phyloP scores from a whole-genome alignment of 2,113 vertebrate species.

The Xiphophorus maculatus region DNA sequence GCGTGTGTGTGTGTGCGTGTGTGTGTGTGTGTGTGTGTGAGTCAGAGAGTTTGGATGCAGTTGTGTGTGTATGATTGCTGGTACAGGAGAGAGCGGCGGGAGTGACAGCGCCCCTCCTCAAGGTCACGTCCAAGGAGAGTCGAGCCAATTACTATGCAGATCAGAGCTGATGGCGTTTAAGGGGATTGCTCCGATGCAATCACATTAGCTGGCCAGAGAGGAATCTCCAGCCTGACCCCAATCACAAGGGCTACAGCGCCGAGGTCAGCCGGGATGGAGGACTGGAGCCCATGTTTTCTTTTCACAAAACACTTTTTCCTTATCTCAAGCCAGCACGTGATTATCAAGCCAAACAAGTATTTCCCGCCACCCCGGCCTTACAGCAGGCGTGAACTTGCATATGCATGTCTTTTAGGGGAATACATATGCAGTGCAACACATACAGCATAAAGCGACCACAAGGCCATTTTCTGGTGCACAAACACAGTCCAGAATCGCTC shows the following conservation, averaged over 20 bases:
- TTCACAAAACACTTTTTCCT: slow-evolving; percentile 79
- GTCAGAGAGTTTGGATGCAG: slow-evolving; percentile 28
- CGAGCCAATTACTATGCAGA: slow-evolving; percentile 98
- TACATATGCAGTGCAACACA: slow-evolving; percentile 43
- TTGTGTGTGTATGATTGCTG: slow-evolving; percentile 63
- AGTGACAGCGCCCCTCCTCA: slow-evolving; percentile 89
- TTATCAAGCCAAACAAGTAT: slow-evolving; percentile 79
- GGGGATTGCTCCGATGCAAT: slow-evolving; percentile 98
- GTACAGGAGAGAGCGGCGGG: slow-evolving; percentile 72
- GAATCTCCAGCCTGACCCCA: slow-evolving; percentile 92
- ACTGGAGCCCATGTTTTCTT: slow-evolving; percentile 76
- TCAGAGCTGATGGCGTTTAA: slow-evolving; percentile 95
- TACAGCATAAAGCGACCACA: background rate
- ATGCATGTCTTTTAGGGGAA: slow-evolving; percentile 21
- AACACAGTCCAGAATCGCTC: slow-evolving; percentile 18
- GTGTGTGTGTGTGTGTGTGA: slow-evolving; percentile 35
- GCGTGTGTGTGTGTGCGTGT: no score
- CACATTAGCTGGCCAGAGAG: slow-evolving; percentile 94
- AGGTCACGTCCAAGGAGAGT: slow-evolving; percentile 94
- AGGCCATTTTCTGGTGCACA: slow-evolving; percentile 24
- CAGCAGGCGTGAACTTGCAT: slow-evolving; percentile 54
- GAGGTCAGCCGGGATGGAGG: slow-evolving; percentile 72
- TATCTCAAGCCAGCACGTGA: slow-evolving; percentile 75
- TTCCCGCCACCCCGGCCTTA: slow-evolving; percentile 40
- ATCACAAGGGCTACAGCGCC: slow-evolving; percentile 86